A percentile compares a stretch with the other conserved stretches of the same genome.
phyloP scores from a whole-genome alignment of 2,113 vertebrate genomes.

The Patagioenas fasciata region DNA sequence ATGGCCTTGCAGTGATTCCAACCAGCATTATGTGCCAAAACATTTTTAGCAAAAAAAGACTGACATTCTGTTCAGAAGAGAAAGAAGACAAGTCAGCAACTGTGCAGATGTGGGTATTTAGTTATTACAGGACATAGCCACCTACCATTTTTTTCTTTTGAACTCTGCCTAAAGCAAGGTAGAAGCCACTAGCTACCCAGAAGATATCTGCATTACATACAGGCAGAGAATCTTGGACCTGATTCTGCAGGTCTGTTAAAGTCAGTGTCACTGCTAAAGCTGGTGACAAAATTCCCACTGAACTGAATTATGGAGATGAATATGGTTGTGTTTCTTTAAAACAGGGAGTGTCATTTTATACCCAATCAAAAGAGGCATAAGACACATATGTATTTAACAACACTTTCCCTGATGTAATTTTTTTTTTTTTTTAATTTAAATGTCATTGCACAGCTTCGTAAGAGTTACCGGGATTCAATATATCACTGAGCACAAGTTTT shows the following conservation, averaged over 20 bases:
- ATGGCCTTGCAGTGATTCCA: background rate
- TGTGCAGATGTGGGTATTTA: background rate
- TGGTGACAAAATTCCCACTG: background rate
- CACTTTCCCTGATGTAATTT: background rate
- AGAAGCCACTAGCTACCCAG: background rate
- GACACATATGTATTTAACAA: background rate
- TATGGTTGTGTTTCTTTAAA: fast-evolving
- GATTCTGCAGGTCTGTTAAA: background rate
- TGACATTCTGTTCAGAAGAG: background rate
- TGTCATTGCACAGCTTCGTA: background rate
- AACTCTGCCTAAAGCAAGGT: background rate
- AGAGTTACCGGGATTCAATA: background rate
- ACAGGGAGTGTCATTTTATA: background rate
- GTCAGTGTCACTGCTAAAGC: background rate
- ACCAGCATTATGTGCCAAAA: fast-evolving
- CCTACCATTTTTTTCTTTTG: background rate
- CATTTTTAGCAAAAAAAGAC: background rate
- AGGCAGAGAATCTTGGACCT: background rate
- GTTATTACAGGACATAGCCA: background rate
- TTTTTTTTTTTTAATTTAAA: background rate
- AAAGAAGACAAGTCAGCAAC: background rate
- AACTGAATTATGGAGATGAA: background rate
- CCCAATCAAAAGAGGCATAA: background rate
- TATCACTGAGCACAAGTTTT: background rate
- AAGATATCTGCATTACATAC: background rate